Conservation (phyloP, 1,140 invertebrate species). For the Drosophila burlai region DNA sequence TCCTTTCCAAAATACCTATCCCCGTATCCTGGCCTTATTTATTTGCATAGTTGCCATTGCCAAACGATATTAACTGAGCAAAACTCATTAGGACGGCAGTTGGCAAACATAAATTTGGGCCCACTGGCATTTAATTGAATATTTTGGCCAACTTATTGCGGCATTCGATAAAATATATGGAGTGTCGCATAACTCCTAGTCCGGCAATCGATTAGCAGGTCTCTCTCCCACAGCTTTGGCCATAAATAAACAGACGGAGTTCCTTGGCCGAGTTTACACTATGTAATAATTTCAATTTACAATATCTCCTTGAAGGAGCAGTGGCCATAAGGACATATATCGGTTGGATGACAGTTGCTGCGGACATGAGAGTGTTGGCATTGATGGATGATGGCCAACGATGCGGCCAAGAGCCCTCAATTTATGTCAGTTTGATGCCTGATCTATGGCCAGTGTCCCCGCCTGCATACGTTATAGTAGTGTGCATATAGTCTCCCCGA, state of each 20-base stretch:
- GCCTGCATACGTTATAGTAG: neutral
- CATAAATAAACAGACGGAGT: conserved; percentile 66
- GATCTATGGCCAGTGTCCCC: conserved; percentile 64
- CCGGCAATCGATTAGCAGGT: conserved; percentile 56
- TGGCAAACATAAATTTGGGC: conserved; percentile 67
- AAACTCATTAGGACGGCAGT: conserved; percentile 65
- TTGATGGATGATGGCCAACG: conserved; percentile 75
- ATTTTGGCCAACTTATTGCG: conserved; percentile 72
- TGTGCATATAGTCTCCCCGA: neutral
- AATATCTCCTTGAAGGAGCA: conserved; percentile 26
- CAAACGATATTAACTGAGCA: conserved; percentile 30
- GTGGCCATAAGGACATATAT: neutral
- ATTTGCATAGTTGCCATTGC: conserved; percentile 37
- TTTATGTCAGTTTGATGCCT: conserved; percentile 73
- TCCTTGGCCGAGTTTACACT: conserved; percentile 50
- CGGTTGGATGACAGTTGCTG: conserved; percentile 57
- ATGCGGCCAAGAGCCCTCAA: conserved; percentile 38
- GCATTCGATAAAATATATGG: conserved; percentile 66
- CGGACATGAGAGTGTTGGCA: conserved; percentile 70
- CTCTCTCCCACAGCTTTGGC: conserved; percentile 2
- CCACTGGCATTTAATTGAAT: conserved; percentile 76
- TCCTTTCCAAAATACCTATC: neutral
- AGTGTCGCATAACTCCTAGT: conserved; percentile 65
- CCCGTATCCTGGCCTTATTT: conserved; percentile 20
- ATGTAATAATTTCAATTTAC: conserved; percentile 79